Percentiles rank a stretch among this genome's conserved stretches.
phyloP scores from a whole-genome alignment of 1,140 invertebrate species.

The Reticulitermes speratus region DNA sequence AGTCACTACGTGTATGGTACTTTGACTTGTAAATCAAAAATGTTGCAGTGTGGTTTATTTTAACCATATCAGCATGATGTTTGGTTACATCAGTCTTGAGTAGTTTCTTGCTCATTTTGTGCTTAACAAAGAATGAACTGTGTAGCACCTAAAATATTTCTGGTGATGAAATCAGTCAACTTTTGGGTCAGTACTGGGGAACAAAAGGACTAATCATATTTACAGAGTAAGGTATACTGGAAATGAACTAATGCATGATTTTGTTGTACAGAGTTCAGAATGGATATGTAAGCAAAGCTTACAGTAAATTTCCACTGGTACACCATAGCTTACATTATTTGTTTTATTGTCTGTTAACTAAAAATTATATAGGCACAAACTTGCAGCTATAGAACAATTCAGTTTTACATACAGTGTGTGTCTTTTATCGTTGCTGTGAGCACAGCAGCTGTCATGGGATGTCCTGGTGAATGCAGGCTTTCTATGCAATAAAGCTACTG shows the following conservation, averaged over 20 bases:
- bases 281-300: not conserved
- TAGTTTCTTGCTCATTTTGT: not conserved
- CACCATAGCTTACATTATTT: constrained; percentile 5
- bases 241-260: not conserved
- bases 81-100: not conserved
- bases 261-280: not conserved
- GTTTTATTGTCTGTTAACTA: constrained; percentile 12
- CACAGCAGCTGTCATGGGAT: too few relatives aligned
- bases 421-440: too few relatives aligned
- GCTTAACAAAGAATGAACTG: not conserved
- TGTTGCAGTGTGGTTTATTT: not conserved
- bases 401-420: not conserved
- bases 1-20: not conserved
- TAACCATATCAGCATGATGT: not conserved
- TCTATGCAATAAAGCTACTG: too few relatives aligned
- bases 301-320: not conserved
- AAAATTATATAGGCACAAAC: constrained; percentile 16
- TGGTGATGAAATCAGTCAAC: constrained; percentile 1
- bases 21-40: not conserved
- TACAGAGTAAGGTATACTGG: not conserved
- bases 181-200: not conserved
- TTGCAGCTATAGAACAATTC: not conserved
- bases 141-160: not conserved
- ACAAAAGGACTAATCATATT: not conserved
- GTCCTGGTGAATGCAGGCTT: too few relatives aligned